Base-by-base conservation (phyloP, 2,113 vertebrate genomes). In the Collichthys lucidus region DNA sequence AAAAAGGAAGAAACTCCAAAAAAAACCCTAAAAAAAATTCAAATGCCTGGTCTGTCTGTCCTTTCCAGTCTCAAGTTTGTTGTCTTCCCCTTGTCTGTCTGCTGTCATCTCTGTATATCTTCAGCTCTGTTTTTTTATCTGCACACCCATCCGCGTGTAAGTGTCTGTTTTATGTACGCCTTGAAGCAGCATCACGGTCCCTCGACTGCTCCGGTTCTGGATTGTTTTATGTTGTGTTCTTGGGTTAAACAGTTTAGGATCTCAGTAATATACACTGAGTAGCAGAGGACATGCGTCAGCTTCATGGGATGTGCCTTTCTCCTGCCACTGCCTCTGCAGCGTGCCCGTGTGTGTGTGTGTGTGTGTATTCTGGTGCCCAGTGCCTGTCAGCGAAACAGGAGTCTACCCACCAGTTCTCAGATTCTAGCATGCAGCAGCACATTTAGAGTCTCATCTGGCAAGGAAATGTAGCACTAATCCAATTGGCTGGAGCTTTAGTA, bases 401-500 rank as follows among this genome's bases (percentile, higher is more conserved):
- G 68, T 90, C 87, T 87, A 83, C 73, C 76, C 74, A 69, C 87
- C 77, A 81, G 35, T 71, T 88, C 88, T 90, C 85, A 85, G 57
- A 86, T 91, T 92, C 88, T 85, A 85, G 86, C 92, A 86, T 76
- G 87, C 84, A 88, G 77, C 89, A 90, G 90, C 92, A 92, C 91
- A 92, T 92, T 93, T 87, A 67, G 69, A 82, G 82, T 88, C 80
- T 87, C 80, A 77, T 89, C 78, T 89, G 86, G 85, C 81, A 70
- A 74, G 84, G 87, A 89, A 92, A 92, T 87, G 85, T 83, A 89
- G 86, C 81, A 59, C 50, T 90, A 89, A 93, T 93, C 83, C 90
- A 92, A 91, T 92, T 92, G 92, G 92, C 86, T 84, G 77, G 16
- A 79, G 83, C 77, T 74, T 89, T 86, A 93, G 93, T 92, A 92